These are phyloP conservation scores for Seira sanloemensis DNA, from an alignment of 2,888 invertebrate genomes.

Conservation along the genomic window DNA sequence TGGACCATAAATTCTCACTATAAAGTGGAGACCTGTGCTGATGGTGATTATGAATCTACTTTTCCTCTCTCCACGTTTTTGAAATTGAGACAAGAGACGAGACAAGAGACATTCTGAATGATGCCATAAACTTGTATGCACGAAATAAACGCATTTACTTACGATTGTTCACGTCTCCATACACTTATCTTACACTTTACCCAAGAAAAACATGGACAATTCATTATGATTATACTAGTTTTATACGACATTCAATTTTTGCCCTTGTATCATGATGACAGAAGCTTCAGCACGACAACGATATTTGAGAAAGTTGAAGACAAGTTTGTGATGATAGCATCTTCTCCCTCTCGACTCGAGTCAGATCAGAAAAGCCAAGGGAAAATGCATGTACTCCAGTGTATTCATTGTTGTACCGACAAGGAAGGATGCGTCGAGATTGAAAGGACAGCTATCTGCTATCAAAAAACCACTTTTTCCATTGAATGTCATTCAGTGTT, in stretches of 20 bases:
- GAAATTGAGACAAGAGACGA: conserved; percentile 2
- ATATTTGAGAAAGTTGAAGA: not conserved
- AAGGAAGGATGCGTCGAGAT: not conserved
- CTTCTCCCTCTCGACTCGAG: not conserved
- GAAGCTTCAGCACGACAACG: not conserved
- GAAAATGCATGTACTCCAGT: not conserved
- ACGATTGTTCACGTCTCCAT: not conserved
- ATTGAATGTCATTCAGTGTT: not conserved
- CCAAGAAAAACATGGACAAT: conserved; percentile 27
- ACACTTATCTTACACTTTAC: not conserved
- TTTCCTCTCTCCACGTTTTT: not conserved
- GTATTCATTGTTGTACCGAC: not conserved
- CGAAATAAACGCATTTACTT: conserved; percentile 5
- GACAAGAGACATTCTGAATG: conserved; percentile 16
- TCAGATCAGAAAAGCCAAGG: not conserved
- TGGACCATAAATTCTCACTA: conserved; percentile 64
- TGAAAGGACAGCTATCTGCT: not conserved
- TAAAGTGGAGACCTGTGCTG: conserved; percentile 34
- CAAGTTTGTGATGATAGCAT: not conserved
- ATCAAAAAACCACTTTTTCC: conserved; percentile 24
- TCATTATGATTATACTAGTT: conserved; percentile 27
- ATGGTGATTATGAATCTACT: conserved; percentile 32
- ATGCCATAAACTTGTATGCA: conserved; percentile 21
- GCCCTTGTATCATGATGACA: not conserved
- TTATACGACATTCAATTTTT: conserved; percentile 31